phyloP scores from a whole-genome alignment of 2,888 invertebrate genomes.

The Phytoseiulus persimilis region DNA sequence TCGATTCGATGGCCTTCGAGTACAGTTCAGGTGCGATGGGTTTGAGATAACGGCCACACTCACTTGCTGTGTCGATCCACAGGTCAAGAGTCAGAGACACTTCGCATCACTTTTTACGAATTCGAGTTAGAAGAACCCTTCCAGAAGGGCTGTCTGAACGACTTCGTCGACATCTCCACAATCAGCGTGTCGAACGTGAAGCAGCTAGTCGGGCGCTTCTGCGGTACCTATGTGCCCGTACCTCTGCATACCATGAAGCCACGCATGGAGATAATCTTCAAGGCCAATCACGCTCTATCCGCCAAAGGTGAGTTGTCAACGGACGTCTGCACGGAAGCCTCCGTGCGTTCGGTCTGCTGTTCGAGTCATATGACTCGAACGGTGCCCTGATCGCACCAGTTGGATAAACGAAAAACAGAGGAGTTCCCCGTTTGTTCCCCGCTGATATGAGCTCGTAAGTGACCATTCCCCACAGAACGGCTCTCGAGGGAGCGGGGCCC shows the following conservation, averaged over 20 bases:
- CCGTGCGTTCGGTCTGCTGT: no score
- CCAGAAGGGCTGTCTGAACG: slow-evolving; percentile 49
- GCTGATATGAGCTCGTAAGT: background rate
- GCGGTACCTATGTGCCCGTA: slow-evolving; percentile 47
- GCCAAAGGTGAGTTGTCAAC: background rate
- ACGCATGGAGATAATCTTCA: slow-evolving; percentile 48
- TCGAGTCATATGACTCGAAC: no score
- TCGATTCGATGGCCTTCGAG: background rate
- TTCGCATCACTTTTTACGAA: slow-evolving; percentile 47
- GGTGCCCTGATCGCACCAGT: no score
- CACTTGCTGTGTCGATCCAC: background rate
- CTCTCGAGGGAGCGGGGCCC: background rate
- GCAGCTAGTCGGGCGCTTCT: slow-evolving; percentile 48
- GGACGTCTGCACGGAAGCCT: no score
- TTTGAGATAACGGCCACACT: background rate
- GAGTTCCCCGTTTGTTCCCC: no score
- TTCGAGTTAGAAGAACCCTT: slow-evolving; percentile 49
- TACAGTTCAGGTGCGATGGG: no score
- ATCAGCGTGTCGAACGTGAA: slow-evolving; percentile 47
- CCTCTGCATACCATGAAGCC: slow-evolving; percentile 49
- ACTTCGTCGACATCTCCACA: slow-evolving; percentile 50
- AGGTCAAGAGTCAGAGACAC: slow-evolving; percentile 48
- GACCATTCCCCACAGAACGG: background rate
- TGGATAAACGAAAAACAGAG: no score
- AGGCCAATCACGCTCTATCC: slow-evolving; percentile 47